phyloP scores from a whole-genome alignment of 1,140 invertebrate genomes.

The Cecropterus lyciades region DNA sequence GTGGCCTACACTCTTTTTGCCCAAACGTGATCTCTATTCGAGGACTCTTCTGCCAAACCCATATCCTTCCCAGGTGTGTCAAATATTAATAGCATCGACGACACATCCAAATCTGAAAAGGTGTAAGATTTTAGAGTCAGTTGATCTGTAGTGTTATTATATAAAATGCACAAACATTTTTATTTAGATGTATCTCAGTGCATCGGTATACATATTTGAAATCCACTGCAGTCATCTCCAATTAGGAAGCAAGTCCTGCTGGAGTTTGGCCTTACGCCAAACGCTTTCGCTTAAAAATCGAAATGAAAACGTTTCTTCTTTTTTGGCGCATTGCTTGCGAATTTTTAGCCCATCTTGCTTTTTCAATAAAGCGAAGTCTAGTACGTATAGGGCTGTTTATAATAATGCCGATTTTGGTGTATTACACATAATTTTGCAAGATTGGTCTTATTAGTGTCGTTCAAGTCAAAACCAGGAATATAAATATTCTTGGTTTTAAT shows the following conservation, averaged over 20 bases:
- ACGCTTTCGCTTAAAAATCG: conserved; percentile 32
- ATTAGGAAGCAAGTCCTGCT: conserved; percentile 26
- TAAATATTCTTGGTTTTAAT: too few species aligned
- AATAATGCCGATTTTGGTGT: neutral
- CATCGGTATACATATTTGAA: conserved; percentile 5
- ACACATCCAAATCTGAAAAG: too few species aligned
- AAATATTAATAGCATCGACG: too few species aligned
- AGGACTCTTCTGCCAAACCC: too few species aligned
- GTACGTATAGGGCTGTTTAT: neutral
- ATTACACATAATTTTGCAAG: too few species aligned
- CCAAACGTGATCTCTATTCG: too few species aligned
- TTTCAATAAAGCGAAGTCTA: conserved; percentile 7
- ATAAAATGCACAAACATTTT: neutral
- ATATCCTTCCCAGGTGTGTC: too few species aligned
- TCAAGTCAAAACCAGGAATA: too few species aligned
- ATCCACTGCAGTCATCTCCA: conserved; percentile 26
- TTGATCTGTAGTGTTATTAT: too few species aligned
- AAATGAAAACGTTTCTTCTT: conserved; percentile 21
- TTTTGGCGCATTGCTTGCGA: conserved; percentile 25
- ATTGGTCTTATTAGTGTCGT: too few species aligned
- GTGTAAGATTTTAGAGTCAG: too few species aligned
- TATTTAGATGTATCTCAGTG: conserved; percentile 5
- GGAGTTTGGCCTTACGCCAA: conserved; percentile 24
- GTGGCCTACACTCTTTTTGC: too few species aligned
- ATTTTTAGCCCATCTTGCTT: conserved; percentile 15